Conservation (phyloP, 2,113 vertebrate species). For the Neopipo cinnamomea region DNA sequence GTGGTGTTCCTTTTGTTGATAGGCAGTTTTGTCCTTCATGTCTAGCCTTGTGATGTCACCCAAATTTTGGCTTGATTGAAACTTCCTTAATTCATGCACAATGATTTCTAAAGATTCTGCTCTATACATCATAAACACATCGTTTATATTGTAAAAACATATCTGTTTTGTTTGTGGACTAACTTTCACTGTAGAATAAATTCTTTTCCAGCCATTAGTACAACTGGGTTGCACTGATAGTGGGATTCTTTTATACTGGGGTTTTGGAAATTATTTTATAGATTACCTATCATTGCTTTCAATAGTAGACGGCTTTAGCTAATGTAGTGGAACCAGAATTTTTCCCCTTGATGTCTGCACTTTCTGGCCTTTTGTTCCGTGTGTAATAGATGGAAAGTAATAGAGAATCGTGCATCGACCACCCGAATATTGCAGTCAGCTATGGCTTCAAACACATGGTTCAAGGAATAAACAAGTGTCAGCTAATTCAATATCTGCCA, state of each 20-base stretch:
- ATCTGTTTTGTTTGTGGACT: background rate
- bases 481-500: background rate
- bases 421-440: background rate
- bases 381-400: background rate
- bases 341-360: background rate
- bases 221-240: background rate
- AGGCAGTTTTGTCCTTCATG: background rate
- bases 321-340: background rate
- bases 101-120: background rate
- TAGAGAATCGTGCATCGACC: background rate
- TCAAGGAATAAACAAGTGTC: background rate
- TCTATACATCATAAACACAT: background rate
- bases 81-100: background rate
- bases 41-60: background rate
- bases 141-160: background rate
- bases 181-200: background rate
- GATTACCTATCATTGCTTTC: conserved; percentile 2
- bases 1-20: background rate
- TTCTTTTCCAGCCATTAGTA: background rate
- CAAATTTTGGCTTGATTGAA: background rate
- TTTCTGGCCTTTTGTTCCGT: background rate
- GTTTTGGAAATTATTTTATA: conserved; percentile 28
- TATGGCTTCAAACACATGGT: background rate
- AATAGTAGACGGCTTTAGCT: background rate
- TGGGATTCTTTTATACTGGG: background rate